Base-by-base conservation (phyloP, 1,140 invertebrate genomes). In the Matsumurasca onukii region DNA sequence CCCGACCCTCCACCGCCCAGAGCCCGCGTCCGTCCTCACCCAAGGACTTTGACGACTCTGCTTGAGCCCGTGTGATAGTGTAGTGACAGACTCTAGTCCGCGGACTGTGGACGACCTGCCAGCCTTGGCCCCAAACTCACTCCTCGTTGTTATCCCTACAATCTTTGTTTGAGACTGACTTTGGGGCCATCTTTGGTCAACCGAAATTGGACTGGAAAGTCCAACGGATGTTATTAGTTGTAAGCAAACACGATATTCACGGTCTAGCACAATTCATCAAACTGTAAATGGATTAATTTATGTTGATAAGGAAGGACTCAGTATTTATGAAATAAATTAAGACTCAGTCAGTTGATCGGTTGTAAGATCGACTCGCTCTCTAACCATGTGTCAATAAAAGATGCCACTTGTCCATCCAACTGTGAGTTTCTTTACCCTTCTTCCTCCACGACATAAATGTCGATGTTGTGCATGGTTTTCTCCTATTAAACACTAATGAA, bases 1-100 rank as follows among this genome's bases (percentile, higher is more conserved):
- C 72, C 77, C 80, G 76, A 78, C 79, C 55, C 55, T 59, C 71
- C 77, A 78, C 57, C 75, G 76, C 73, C 81, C 82, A 79, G 80
- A 82, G 73, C 84, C 68, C 67, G 15, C 64, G 62, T 22, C 70
- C 70, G 3, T n/a, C 45, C 20, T 51, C 66, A 17, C 31, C 31
- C 66, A 64, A 68, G 63, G 64, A 45, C 39, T 62, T 25, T 29
- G 68, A 66, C 62, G 61, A 67, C 30, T 31, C 64, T 24, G 34
- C 34, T 17, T 39, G 17, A 39, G 34, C 34, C 34, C 17, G 34
- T 39, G 34, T 39, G 34, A 39, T 17, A 17, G 5, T 17, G 34
- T 39, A 5, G n/a, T n/a, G 5, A 39, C 17, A 39, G 34, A 39
- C 34, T 39, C 5, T 39, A 17, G 34, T 39, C 34, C 34, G 5